Conservation (phyloP, 2,113 vertebrate genomes). For the Rhipidura dahli region DNA sequence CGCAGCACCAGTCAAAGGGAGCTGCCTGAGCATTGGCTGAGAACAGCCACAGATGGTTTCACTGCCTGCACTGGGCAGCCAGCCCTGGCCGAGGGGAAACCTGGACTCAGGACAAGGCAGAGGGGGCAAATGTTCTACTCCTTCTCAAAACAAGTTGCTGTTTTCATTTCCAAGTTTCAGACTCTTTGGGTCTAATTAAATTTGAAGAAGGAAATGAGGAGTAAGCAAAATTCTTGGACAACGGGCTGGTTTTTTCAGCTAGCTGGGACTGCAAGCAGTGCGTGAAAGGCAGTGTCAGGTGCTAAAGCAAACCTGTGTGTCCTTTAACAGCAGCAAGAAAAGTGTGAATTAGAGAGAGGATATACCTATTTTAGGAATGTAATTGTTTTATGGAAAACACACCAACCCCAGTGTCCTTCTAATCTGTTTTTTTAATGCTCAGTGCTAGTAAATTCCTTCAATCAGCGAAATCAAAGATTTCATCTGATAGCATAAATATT, state of each 20-base stretch:
- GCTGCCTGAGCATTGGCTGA: neutral
- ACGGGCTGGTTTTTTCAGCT: neutral
- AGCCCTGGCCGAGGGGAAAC: neutral
- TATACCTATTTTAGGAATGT: neutral
- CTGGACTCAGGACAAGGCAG: neutral
- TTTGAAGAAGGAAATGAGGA: slow-evolving; percentile 3
- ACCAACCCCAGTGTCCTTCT: neutral
- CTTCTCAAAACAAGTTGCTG: neutral
- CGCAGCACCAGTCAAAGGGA: neutral
- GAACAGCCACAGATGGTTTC: neutral
- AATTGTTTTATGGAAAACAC: neutral
- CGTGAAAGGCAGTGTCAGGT: neutral
- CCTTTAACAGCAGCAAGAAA: neutral
- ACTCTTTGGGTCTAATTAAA: neutral
- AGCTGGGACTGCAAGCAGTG: neutral
- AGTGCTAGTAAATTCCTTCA: neutral
- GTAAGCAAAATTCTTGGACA: slow-evolving; percentile 21
- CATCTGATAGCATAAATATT: neutral
- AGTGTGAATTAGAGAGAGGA: neutral
- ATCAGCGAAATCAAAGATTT: neutral
- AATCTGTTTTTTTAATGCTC: neutral
- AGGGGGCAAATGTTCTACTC: neutral
- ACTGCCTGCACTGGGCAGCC: neutral
- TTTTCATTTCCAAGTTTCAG: neutral
- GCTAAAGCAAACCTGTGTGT: neutral